Evolutionary conservation across 2,797 vertebrate species (phyloP).

Genomic region (Phalloptychus januarius): DNA sequence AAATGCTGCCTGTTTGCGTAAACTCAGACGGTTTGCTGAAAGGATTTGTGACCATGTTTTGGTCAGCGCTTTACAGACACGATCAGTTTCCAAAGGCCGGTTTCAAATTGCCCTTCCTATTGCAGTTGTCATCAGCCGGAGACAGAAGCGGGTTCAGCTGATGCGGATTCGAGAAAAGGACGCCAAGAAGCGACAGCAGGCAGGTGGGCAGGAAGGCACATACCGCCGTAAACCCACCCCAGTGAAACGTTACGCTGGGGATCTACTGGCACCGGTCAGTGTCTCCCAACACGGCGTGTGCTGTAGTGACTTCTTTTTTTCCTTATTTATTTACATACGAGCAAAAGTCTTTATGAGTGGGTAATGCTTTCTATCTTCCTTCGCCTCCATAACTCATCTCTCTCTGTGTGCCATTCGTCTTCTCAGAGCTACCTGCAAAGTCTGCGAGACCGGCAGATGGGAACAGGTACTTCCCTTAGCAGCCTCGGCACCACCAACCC

Average conservation of each 20-base stretch:
- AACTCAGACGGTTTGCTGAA: background rate
- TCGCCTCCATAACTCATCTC: conserved; percentile 5
- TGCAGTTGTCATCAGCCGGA: conserved; percentile 82
- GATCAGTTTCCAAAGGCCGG: background rate
- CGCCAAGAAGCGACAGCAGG: conserved; percentile 83
- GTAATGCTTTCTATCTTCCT: background rate
- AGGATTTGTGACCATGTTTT: background rate
- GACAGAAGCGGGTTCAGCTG: conserved; percentile 86
- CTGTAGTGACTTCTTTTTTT: conserved; percentile 39
- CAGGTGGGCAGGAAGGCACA: conserved; percentile 82
- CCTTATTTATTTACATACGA: conserved; percentile 1
- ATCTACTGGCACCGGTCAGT: conserved; percentile 89
- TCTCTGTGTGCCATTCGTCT: conserved; percentile 10
- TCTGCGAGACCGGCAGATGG: conserved; percentile 85
- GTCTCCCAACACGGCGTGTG: conserved; percentile 64
- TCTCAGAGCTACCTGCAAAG: conserved; percentile 89
- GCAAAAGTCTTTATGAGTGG: background rate
- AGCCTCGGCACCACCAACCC: conserved; percentile 79
- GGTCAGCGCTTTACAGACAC: background rate
- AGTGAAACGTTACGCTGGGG: conserved; percentile 83
- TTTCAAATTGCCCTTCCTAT: conserved; percentile 4
- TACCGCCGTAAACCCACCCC: conserved; percentile 82
- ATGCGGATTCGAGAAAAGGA: conserved; percentile 87
- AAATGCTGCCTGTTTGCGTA: background rate
- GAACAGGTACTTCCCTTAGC: conserved; percentile 82